Evolutionary conservation across 2,888 invertebrate genomes (phyloP).

Genomic region (Melanophora roralis): DNA sequence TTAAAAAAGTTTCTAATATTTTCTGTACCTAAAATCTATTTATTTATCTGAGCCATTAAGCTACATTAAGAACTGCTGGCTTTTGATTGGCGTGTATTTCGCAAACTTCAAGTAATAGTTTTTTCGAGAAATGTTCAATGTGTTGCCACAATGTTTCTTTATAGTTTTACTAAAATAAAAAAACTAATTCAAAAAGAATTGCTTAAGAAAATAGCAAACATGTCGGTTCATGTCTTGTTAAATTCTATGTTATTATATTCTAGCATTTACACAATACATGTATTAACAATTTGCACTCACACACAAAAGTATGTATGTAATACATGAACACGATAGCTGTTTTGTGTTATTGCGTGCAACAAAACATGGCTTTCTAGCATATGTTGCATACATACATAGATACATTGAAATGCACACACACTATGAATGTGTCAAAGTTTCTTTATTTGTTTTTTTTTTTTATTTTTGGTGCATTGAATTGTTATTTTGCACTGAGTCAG

Average conservation of each 20-base stretch:
- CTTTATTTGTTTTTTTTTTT: neutral
- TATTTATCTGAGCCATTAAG: too few species aligned
- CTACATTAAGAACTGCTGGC: neutral
- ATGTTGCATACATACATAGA: conserved; percentile 26
- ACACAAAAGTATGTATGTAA: neutral
- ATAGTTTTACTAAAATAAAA: neutral
- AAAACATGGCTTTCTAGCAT: conserved; percentile 53
- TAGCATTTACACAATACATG: neutral
- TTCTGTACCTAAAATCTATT: too few species aligned
- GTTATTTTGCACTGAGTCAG: neutral
- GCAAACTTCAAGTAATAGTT: conserved; percentile 33
- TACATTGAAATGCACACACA: neutral
- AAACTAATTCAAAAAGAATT: neutral
- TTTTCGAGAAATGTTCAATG: conserved; percentile 29
- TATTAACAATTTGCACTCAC: neutral
- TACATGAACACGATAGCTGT: neutral
- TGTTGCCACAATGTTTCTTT: conserved; percentile 41
- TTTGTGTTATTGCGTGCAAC: conserved; percentile 43
- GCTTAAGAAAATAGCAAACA: neutral
- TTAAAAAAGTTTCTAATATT: too few species aligned
- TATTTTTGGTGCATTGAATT: conserved; percentile 7
- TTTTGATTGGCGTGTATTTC: neutral
- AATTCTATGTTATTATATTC: neutral
- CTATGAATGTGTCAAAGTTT: conserved; percentile 8
- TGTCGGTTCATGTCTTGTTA: conserved; percentile 28